These are phyloP conservation scores for Halictus quadricinctus DNA, from an alignment of 2,888 invertebrate species.

Conservation along the genomic window DNA sequence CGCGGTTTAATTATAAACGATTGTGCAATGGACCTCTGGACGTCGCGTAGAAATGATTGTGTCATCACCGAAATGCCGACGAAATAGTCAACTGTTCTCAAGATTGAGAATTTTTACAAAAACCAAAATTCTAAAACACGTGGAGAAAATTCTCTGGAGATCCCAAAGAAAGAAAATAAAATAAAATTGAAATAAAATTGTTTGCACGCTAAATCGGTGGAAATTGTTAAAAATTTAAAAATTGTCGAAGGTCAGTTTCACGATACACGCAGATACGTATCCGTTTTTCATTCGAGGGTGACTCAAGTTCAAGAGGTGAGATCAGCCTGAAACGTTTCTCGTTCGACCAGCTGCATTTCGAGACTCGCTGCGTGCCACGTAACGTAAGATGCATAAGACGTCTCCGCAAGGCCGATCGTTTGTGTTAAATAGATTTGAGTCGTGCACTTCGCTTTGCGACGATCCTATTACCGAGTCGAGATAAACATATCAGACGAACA, in stretches of 20 bases:
- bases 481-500: background rate
- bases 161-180: too few relatives aligned
- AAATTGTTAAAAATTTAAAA: too few relatives aligned
- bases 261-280: background rate
- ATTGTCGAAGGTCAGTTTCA: background rate
- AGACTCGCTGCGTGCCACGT: background rate
- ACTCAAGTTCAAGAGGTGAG: background rate
- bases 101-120: background rate
- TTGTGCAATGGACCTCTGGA: background rate
- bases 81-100: background rate
- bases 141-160: background rate
- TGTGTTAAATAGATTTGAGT: slow-evolving; percentile 19
- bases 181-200: background rate
- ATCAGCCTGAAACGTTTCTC: background rate
- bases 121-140: too few relatives aligned
- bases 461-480: background rate
- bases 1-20: slow-evolving; percentile 3
- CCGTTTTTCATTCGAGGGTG: too few relatives aligned
- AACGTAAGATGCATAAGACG: slow-evolving; percentile 13
- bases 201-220: background rate
- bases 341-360: background rate
- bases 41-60: background rate
- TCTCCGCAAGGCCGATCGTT: slow-evolving; percentile 16
- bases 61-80: background rate
- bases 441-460: slow-evolving; percentile 15